Conservation (phyloP, 2,113 vertebrate genomes). For the Apteryx mantelli region DNA sequence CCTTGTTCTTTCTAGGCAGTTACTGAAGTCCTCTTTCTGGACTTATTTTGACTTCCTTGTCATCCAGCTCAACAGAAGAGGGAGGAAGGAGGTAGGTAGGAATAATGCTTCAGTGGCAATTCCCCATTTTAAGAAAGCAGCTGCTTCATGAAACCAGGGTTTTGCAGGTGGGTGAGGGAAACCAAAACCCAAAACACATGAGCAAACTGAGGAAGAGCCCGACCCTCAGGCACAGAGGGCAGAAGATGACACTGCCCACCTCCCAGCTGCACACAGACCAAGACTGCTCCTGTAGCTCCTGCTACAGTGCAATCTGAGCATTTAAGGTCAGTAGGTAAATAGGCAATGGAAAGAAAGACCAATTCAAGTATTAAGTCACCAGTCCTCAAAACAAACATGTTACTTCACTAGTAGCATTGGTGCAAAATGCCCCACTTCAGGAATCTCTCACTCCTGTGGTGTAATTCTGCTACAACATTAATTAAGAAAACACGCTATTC, state of each 20-base stretch:
- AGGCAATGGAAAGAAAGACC: not conserved
- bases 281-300: not conserved
- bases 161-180: not conserved
- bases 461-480: not conserved
- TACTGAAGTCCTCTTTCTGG: not conserved
- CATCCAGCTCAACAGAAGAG: not conserved
- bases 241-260: too few relatives aligned
- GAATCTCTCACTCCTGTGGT: not conserved
- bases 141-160: not conserved
- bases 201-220: not conserved
- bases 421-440: not conserved
- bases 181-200: not conserved
- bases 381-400: not conserved
- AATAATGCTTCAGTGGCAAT: not conserved
- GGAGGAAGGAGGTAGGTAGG: not conserved
- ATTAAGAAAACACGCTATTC: slow-evolving; percentile 14
- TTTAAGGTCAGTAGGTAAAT: not conserved
- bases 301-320: accelerated
- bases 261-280: too few relatives aligned
- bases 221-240: too few relatives aligned
- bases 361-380: not conserved
- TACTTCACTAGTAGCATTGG: not conserved
- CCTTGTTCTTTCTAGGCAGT: not conserved
- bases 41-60: not conserved
- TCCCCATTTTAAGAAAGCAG: not conserved